Percentiles rank a stretch among this genome's conserved stretches.
Conservation (phyloP, 2,113 vertebrate species). For the Gobiocypris rarus region DNA sequence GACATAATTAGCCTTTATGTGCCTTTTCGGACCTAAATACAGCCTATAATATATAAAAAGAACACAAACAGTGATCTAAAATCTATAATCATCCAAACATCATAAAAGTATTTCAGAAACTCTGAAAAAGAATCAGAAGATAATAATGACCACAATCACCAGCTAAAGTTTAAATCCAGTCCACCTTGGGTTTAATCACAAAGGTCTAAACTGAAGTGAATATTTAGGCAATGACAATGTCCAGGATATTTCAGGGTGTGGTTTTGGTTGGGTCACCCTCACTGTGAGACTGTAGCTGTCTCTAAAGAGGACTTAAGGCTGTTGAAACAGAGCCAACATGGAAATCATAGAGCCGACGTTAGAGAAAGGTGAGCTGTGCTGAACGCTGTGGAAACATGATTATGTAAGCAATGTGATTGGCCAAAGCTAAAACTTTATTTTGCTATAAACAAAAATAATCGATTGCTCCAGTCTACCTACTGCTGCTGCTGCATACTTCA, state of each 20-base stretch:
- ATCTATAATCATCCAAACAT: not conserved
- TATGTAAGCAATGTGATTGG: not conserved
- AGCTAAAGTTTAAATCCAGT: too few relatives aligned
- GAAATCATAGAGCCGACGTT: constrained; percentile 25
- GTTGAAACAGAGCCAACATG: constrained; percentile 23
- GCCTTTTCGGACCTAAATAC: not conserved
- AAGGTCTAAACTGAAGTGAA: not conserved
- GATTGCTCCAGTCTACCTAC: too few relatives aligned
- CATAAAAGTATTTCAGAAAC: not conserved
- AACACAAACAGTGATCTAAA: not conserved
- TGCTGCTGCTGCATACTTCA: too few relatives aligned
- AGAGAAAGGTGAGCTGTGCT: constrained; percentile 32
- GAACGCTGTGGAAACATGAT: not conserved
- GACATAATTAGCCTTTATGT: not conserved
- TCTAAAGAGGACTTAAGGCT: constrained; percentile 10
- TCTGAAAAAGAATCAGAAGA: not conserved
- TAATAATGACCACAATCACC: not conserved
- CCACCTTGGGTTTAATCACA: not conserved
- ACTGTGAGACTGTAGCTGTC: not conserved
- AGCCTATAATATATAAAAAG: not conserved
- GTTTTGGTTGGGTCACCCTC: constrained; percentile 22
- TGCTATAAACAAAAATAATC: too few relatives aligned
- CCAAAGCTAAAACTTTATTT: not conserved
- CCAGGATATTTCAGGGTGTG: constrained; percentile 6
- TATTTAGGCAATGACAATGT: not conserved